These are phyloP conservation scores for Ligdia adustata DNA, from an alignment of 2,888 invertebrate species.

Conservation along the genomic window DNA sequence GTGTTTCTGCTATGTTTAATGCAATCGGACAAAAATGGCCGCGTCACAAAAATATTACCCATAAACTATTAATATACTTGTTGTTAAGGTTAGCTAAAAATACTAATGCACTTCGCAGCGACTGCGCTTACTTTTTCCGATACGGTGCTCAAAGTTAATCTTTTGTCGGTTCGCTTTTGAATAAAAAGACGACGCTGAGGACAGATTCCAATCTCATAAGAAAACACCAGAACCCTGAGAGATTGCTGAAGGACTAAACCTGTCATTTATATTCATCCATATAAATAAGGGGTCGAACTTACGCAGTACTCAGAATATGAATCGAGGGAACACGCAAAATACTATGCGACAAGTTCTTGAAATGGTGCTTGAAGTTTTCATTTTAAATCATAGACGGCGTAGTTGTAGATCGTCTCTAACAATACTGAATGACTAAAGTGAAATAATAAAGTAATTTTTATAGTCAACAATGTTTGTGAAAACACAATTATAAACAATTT, in stretches of 20 bases:
- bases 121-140: background rate
- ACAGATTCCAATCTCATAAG: slow-evolving; percentile 26
- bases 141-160: slow-evolving; percentile 6
- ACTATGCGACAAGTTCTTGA: background rate
- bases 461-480: too few species aligned
- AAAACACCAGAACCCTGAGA: slow-evolving; percentile 18
- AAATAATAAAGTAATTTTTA: too few species aligned
- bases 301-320: slow-evolving; percentile 17
- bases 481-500: too few species aligned
- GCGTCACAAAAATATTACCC: too few species aligned
- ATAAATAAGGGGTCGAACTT: slow-evolving; percentile 19
- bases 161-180: slow-evolving; percentile 11
- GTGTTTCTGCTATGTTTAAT: too few species aligned
- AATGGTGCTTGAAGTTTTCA: slow-evolving; percentile 2
- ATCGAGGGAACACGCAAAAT: slow-evolving; percentile 11
- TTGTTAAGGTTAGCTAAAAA: background rate
- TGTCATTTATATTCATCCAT: slow-evolving; percentile 25
- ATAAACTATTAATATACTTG: too few species aligned
- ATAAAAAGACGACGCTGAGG: slow-evolving; percentile 10
- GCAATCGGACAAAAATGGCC: too few species aligned
- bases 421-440: background rate
- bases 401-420: too few species aligned
- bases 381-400: slow-evolving; percentile 1
- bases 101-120: background rate
- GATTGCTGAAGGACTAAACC: slow-evolving; percentile 11